Evolutionary conservation across 2,888 invertebrate genomes (phyloP), one percentile per base, ranked within the genome.

Genomic region (Euproctis similis): DNA sequence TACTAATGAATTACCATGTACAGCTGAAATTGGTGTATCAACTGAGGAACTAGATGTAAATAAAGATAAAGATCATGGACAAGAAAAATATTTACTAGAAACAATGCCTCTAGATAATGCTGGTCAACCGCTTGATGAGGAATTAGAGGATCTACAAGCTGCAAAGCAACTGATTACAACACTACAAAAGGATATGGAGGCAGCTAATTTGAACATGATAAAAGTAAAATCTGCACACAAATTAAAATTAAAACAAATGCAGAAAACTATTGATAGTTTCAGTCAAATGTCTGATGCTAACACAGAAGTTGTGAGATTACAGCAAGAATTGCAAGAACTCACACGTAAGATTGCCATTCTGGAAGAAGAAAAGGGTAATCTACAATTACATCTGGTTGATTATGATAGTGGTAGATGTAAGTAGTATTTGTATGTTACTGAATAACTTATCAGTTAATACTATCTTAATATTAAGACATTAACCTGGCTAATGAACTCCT

Each of bases 311-410:
- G 86, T 90, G 0, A 87, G 86, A 46, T 69, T 93, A 26, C 86
- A 85, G 55, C 86, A 86, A 34, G 89, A 89, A 54, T 85, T 89
- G 44, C 86, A 87, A 39, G 85, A 87, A 43, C 71, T 92, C 26
- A 89, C 89, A 39, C 91, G 93, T 50, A 90, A 89, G 81, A 88
- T 96, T 36, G 91, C 92, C 8, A 93, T 94, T 62, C 74, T 96
- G 42, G 94, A 95, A 76, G 94, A 95, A 71, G 96, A 96, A 76
- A 96, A 95, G 80, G 95, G 95, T 55, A 94, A 94, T 77, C 88
- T 96, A 60, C 94, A 95, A 76, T 84, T 95, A 63, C 91, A 91
- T 77, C 87, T 94, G 64, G 90, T 93, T 52, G 92, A 93, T 76
- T 90, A 91, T 74, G 92, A 92, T 67, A 90, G 90, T 69, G 87